Conservation (phyloP, 2,797 vertebrate species). For the Coregonus ussuriensis region DNA sequence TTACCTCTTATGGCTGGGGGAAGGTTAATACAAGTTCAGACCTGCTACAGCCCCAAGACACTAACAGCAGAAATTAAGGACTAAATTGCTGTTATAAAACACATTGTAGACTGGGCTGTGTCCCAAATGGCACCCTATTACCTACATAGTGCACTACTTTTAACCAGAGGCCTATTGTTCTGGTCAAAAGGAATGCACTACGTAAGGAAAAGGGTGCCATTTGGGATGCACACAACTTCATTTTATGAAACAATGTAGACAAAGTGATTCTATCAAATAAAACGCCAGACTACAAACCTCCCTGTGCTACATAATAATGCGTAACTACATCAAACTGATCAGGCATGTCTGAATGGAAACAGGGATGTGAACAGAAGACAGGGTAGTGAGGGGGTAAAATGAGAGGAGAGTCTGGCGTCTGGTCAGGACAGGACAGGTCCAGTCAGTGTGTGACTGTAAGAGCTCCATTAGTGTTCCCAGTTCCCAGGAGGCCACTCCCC, state of each 20-base stretch:
- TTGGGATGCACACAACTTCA: background rate
- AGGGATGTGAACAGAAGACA: constrained; percentile 5
- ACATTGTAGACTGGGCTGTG: no score
- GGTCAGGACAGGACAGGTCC: constrained; percentile 34
- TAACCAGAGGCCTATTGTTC: no score
- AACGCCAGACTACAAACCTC: constrained; percentile 7
- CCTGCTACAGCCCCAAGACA: constrained; percentile 36
- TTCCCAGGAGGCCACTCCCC: constrained; percentile 39
- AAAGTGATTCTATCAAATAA: constrained; percentile 9
- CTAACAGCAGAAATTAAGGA: constrained; percentile 16
- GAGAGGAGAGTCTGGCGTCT: constrained; percentile 30
- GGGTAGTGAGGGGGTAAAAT: constrained; percentile 1
- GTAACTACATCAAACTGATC: background rate
- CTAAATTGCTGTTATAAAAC: no score
- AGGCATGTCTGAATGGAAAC: background rate
- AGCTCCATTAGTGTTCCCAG: constrained; percentile 57
- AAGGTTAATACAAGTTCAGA: constrained; percentile 57
- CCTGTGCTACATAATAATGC: background rate
- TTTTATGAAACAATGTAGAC: background rate
- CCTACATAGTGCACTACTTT: no score
- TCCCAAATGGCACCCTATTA: no score
- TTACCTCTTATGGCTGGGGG: constrained; percentile 22
- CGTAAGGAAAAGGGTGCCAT: no score
- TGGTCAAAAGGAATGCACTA: no score
- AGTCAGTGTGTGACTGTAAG: constrained; percentile 32